Evolutionary conservation across 2,888 invertebrate species (phyloP).

Genomic region (Pardosa pseudoannulata): DNA sequence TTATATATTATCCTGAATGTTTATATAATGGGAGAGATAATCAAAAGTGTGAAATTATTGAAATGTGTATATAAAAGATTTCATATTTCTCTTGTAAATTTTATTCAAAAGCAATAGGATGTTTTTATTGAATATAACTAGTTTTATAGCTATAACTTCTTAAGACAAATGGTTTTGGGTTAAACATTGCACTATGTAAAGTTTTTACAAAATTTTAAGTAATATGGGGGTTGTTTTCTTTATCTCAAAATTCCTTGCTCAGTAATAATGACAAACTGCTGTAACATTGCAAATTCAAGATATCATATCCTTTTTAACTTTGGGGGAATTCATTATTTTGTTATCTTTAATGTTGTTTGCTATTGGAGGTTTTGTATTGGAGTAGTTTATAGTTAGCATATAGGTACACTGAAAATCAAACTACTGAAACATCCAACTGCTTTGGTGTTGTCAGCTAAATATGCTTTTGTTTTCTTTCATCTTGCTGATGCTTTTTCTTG

Average conservation of each 20-base stretch:
- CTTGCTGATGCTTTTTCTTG: slow-evolving; percentile 3
- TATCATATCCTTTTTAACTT: too few relatives aligned
- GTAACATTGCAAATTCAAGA: too few relatives aligned
- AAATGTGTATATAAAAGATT: not conserved
- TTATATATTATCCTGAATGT: not conserved
- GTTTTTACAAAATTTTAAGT: too few relatives aligned
- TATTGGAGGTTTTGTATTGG: too few relatives aligned
- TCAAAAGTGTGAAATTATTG: not conserved
- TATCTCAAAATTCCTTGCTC: too few relatives aligned
- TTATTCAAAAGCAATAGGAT: not conserved
- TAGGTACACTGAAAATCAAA: not conserved
- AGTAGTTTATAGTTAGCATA: too few relatives aligned
- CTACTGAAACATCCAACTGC: slow-evolving; percentile 3
- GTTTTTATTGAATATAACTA: not conserved
- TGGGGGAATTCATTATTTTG: too few relatives aligned
- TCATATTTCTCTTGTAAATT: not conserved
- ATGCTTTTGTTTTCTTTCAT: slow-evolving; percentile 11
- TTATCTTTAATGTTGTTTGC: too few relatives aligned
- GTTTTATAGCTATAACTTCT: not conserved
- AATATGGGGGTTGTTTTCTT: too few relatives aligned
- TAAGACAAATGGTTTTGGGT: too few relatives aligned
- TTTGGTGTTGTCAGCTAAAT: not conserved
- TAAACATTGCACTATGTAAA: too few relatives aligned
- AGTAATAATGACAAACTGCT: too few relatives aligned
- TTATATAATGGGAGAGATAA: not conserved